A percentile compares a stretch with the other conserved stretches of the same genome.
Evolutionary conservation across 2,797 vertebrate species (phyloP).

Genomic region (Synaphobranchus kaupii): DNA sequence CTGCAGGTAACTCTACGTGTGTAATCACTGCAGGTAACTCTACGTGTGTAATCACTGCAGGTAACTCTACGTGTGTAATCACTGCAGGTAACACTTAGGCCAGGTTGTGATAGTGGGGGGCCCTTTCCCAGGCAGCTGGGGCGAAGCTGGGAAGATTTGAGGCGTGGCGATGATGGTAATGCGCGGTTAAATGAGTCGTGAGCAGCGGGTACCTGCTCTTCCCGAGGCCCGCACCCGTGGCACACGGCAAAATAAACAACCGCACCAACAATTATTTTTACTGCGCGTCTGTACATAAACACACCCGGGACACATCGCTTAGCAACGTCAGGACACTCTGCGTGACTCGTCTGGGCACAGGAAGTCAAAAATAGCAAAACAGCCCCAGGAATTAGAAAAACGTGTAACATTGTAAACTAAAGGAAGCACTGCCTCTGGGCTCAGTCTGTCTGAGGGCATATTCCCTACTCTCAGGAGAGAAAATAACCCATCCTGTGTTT

Average conservation of each 20-base stretch:
- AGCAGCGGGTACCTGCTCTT: not conserved
- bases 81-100: not conserved
- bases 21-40: too few relatives aligned
- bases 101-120: not conserved
- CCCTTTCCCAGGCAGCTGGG: not conserved
- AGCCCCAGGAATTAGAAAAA: slow-evolving; percentile 52
- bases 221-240: slow-evolving; percentile 22
- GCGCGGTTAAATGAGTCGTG: slow-evolving; percentile 12
- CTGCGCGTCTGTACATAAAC: slow-evolving; percentile 46
- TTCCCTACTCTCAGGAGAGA: not conserved
- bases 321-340: slow-evolving; percentile 42
- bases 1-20: too few relatives aligned
- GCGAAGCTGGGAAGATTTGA: not conserved
- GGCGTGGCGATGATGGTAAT: not conserved
- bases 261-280: slow-evolving; percentile 50
- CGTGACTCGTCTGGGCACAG: slow-evolving; percentile 28
- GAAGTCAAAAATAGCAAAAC: slow-evolving; percentile 56
- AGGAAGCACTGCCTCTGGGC: not conserved
- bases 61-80: too few relatives aligned
- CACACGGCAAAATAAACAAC: slow-evolving; percentile 52
- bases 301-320: slow-evolving; percentile 13
- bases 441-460: not conserved
- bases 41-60: too few relatives aligned
- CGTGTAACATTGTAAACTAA: slow-evolving; percentile 32
- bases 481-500: too few relatives aligned